Evolutionary conservation across 2,113 vertebrate genomes (phyloP).

Genomic region (Pao palembangensis): DNA sequence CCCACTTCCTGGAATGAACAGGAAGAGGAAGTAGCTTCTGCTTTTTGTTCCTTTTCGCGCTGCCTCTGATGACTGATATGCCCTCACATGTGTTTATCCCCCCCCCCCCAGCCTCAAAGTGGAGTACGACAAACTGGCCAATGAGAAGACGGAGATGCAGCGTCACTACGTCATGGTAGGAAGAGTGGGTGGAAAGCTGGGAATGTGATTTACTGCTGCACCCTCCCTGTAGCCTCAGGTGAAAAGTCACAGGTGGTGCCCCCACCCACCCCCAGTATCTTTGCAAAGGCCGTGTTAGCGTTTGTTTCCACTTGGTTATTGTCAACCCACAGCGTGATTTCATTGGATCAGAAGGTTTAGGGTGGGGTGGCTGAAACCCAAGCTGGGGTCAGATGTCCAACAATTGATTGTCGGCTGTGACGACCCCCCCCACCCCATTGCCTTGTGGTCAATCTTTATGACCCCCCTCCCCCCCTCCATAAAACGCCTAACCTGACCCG

Average conservation of each 20-base stretch:
- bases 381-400: conserved; percentile 62
- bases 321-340: conserved; percentile 49
- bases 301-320: conserved; percentile 16
- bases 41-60: conserved; percentile 12
- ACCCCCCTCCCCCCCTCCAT: conserved; percentile 26
- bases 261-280: conserved; percentile 5
- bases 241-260: conserved; percentile 55
- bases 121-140: conserved; percentile 94
- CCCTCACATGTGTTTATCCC: not conserved
- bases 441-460: conserved; percentile 50
- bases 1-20: conserved; percentile 44
- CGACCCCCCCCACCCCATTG: conserved; percentile 25
- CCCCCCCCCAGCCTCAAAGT: conserved; percentile 80
- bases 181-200: conserved; percentile 5
- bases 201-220: conserved; percentile 29
- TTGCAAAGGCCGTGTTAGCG: conserved; percentile 31
- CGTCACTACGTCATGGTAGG: conserved; percentile 97
- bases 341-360: conserved; percentile 41
- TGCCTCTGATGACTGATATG: not conserved
- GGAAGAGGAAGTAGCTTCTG: conserved; percentile 42
- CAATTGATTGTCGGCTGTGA: conserved; percentile 63
- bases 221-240: conserved; percentile 58
- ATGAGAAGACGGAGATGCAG: conserved; percentile 97
- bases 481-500: conserved; percentile 43
- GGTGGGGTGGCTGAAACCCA: conserved; percentile 32